Percentiles rank a stretch among this genome's conserved stretches.
These are phyloP conservation scores for Cnemophilus loriae DNA, from an alignment of 2,113 vertebrate species.

Conservation along the genomic window DNA sequence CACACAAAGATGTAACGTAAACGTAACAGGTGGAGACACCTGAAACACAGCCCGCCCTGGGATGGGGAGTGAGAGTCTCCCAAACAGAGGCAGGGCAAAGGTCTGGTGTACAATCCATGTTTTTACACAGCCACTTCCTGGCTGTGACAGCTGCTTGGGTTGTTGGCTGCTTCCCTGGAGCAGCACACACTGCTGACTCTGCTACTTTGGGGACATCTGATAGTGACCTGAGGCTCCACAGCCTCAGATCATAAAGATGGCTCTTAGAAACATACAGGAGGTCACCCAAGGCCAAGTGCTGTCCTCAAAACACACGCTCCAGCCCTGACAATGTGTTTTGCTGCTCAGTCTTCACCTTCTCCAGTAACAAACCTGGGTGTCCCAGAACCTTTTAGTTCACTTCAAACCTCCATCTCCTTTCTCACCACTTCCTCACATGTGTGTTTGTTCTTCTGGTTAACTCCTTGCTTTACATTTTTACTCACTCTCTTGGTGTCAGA, in stretches of 20 bases:
- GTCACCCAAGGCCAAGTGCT: not conserved
- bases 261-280: not conserved
- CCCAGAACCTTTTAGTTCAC: not conserved
- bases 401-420: not conserved
- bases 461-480: not conserved
- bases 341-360: not conserved
- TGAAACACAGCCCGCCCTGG: not conserved
- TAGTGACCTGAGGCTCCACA: not conserved
- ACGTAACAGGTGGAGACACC: not conserved
- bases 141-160: not conserved
- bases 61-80: not conserved
- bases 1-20: not conserved
- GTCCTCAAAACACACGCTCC: not conserved
- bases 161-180: not conserved
- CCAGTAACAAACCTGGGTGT: not conserved
- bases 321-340: not conserved
- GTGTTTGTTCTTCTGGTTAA: not conserved
- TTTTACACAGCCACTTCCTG: constrained; percentile 17
- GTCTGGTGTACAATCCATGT: accelerated
- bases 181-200: not conserved
- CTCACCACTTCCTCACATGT: not conserved
- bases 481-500: not conserved
- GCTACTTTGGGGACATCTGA: not conserved
- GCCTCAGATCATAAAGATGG: not conserved
- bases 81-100: not conserved